Evolutionary conservation across 2,888 invertebrate species (phyloP), one percentile per base, ranked within the genome.

Genomic region (Acleris literana): DNA sequence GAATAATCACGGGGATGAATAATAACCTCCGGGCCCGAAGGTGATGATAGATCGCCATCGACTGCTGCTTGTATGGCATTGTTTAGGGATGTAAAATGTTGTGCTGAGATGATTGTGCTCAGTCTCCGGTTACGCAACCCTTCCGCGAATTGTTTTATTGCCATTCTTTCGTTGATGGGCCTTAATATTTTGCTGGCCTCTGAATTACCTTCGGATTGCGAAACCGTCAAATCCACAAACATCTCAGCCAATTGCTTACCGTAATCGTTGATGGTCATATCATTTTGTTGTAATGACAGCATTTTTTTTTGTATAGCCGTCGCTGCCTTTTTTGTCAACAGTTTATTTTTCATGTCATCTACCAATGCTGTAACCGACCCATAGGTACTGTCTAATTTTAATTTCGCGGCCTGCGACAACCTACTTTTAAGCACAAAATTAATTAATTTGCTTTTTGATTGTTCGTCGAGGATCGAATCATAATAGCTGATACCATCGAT

Each of bases 151-250:
- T n/a, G n/a, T n/a, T n/a, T n/a, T n/a, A n/a, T n/a, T n/a, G n/a
- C n/a, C n/a, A n/a, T n/a, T n/a, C n/a, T n/a, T n/a, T n/a, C n/a
- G n/a, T n/a, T n/a, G n/a, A n/a, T n/a, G n/a, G n/a, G 44, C 44
- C 20, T 3, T 48, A 44, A 58, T 66, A 66, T 5, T 25, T 25
- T 25, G 25, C 25, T 25, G 25, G 20, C 29, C 39, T 46, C 22
- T 3, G 17, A 7, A 54, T 67, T 44, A 3, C 64, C 62, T 6
- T 64, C 44, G 44, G 66, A 56, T 51, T 67, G 64, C 13, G 69
- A 48, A 17, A 67, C 62, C 46, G 64, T 69, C 9, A 64, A 44
- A 43, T 64, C 67, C 0, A 60, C 62, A 61, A 66, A 69, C 43
- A 69, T 22, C 48, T 67, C 51, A 1, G 44, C 18, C 9, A 69